These are phyloP conservation scores for Hoplodrina blanda DNA, from an alignment of 2,888 invertebrate genomes.

Conservation along the genomic window DNA sequence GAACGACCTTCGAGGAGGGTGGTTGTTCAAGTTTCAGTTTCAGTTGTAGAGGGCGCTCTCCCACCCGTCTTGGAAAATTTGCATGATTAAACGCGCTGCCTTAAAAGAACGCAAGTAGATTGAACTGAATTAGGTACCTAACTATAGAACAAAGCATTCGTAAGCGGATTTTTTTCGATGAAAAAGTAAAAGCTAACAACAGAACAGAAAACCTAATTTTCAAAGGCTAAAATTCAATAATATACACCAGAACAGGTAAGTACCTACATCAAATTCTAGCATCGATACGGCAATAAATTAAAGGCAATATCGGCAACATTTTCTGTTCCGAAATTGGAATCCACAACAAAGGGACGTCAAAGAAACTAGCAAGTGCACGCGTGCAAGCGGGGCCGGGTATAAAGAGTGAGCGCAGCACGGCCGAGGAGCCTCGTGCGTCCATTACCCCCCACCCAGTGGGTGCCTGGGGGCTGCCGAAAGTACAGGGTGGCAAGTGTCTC, in stretches of 20 bases:
- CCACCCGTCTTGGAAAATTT: slow-evolving; percentile 85
- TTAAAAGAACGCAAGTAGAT: slow-evolving; percentile 72
- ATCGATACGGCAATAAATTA: slow-evolving; percentile 60
- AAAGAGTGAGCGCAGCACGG: slow-evolving; percentile 86
- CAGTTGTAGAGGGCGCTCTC: slow-evolving; percentile 79
- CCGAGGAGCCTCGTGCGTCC: slow-evolving; percentile 89
- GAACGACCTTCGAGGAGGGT: slow-evolving; percentile 87
- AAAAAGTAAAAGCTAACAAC: slow-evolving; percentile 25
- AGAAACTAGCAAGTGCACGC: slow-evolving; percentile 90
- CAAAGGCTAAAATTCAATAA: slow-evolving; percentile 23
- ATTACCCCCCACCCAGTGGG: slow-evolving; percentile 80
- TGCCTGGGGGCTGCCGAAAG: slow-evolving; percentile 77
- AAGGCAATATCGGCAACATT: slow-evolving; percentile 69
- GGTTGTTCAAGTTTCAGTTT: slow-evolving; percentile 85
- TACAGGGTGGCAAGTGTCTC: slow-evolving; percentile 80
- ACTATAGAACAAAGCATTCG: slow-evolving; percentile 34
- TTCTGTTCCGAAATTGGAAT: slow-evolving; percentile 86
- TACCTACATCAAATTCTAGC: slow-evolving; percentile 34
- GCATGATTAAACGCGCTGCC: slow-evolving; percentile 85
- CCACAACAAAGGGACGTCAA: slow-evolving; percentile 88
- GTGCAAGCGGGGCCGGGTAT: slow-evolving; percentile 82
- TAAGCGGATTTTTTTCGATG: not conserved
- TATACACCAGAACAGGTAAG: slow-evolving; percentile 12
- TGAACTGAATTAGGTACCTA: slow-evolving; percentile 62
- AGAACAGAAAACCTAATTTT: slow-evolving; percentile 17